Evolutionary conservation across 2,113 vertebrate genomes (phyloP), one percentile per base, ranked within the genome.

Genomic region (Semnornis frantzii): DNA sequence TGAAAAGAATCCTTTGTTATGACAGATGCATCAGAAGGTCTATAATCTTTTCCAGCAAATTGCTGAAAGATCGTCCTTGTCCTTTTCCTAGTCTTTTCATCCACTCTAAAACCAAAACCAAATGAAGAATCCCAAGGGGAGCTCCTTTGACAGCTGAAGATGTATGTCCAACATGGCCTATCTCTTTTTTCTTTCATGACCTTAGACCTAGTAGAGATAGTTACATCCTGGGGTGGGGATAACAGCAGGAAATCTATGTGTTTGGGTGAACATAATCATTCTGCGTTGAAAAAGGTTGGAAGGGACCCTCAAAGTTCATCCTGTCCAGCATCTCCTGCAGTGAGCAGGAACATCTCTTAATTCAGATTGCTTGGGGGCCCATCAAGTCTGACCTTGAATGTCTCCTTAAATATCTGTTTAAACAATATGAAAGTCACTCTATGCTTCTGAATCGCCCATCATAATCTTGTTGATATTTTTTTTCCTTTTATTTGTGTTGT

Each of bases 41-140:
- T 89, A 1, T 2, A 12, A 3, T 55, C 8, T 82, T 80, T 76
- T 85, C 44, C 18, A 48, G 0, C 0, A 3, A 65, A 21, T 19
- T 0, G 0, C 33, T 65, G 63, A 66, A 27, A 39, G 62, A 37
- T 0, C 39, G 23, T 57, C 21, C 9, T 16, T 64, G 48, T 58
- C 25, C 31, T 27, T 88, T 86, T 82, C 34, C 10, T 55, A 59
- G 17, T 63, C 14, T 92, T 86, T 76, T 59, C 33, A 80, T 39
- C 21, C 23, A 21, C 66, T 12, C 55, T 63, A 59, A 87, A 84
- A 34, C 12, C 10, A 37, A 87, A 76, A 59, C 25, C 44, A 78
- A 84, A 37, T 65, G 11, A 90, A 83, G 63, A 96, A 79, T 70
- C 34, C 39, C 28, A 73, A 37, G 25, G 23, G n/a, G 5, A 82